phyloP scores from a whole-genome alignment of 1,140 invertebrate genomes.

The Aphis gossypii region DNA sequence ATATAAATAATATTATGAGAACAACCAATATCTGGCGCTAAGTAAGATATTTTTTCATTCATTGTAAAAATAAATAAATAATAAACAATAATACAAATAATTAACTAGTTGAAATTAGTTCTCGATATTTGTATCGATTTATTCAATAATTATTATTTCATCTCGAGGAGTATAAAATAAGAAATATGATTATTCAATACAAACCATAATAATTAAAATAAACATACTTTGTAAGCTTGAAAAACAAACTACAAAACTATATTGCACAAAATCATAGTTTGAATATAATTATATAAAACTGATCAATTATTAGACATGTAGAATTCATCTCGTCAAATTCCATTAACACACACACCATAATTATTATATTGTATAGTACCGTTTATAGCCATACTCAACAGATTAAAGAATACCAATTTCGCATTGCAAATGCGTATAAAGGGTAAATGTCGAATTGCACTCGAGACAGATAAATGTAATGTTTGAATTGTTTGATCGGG shows the following conservation, averaged over 20 bases:
- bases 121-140: not conserved
- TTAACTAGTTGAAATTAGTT: not conserved
- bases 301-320: not conserved
- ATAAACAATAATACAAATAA: conserved; percentile 6
- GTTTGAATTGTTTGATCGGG: not conserved
- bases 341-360: not conserved
- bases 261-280: not conserved
- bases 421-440: not conserved
- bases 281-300: not conserved
- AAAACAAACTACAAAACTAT: not conserved
- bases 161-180: not conserved
- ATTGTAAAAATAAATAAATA: not conserved
- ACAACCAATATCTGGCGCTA: not conserved
- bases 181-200: not conserved
- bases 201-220: not conserved
- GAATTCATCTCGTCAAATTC: not conserved
- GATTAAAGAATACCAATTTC: not conserved
- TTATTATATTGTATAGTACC: not conserved
- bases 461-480: not conserved
- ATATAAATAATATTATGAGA: not conserved
- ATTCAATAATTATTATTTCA: not conserved
- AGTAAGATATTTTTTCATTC: not conserved
- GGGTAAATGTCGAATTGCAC: not conserved
- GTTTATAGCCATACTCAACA: not conserved
- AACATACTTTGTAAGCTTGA: not conserved